Base-by-base conservation (phyloP, 2,113 vertebrate species). In the Morone saxatilis region DNA sequence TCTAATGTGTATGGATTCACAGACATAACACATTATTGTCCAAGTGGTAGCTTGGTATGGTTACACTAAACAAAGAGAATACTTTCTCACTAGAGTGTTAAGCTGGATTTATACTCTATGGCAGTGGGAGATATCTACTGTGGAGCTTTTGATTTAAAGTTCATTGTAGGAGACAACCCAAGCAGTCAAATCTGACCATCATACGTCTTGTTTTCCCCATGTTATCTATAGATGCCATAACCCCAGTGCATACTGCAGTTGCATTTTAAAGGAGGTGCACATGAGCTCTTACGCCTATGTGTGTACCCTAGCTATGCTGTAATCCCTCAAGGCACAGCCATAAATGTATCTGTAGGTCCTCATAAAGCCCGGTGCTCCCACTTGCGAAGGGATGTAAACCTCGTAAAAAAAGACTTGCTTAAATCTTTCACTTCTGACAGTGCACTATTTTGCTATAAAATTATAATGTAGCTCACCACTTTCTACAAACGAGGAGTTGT, bases 11-110 rank as follows among this genome's bases (percentile, higher is more conserved):
- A 25, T 53, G 19, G 51, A 20, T 53, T 20, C 20, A 19, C 31
- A 31, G 31, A 31, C 31, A 31, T 53, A 51, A 51, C 6, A 19
- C 48, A 17, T 51, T 19, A 51, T 6, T 31, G 5, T 69, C 25
- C 11, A 12, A 69, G 66, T 40, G 38, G 12, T 43, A 20, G 51
- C 51, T 71, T 40, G 48, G 59, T 2, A 56, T 43, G 22, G n/a
- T 31, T 20, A 8, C 16, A 45, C n/a, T 45, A 67, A 76, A 56
- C 62, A 43, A 67, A 56, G 61, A 65, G n/a, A 36, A 56, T n/a
- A 19, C n/a, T 25, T 17, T 11, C 22, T n/a, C 48, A 70, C 67
- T 54, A 14, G 11, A 54, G 17, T 22, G 19, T 54, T n/a, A 16
- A 71, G 43, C 43, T 60, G 43, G 43, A n/a, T 74, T 25, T 43